These are phyloP conservation scores for Dascyllus trimaculatus DNA, from an alignment of 2,113 vertebrate genomes.

Conservation along the genomic window DNA sequence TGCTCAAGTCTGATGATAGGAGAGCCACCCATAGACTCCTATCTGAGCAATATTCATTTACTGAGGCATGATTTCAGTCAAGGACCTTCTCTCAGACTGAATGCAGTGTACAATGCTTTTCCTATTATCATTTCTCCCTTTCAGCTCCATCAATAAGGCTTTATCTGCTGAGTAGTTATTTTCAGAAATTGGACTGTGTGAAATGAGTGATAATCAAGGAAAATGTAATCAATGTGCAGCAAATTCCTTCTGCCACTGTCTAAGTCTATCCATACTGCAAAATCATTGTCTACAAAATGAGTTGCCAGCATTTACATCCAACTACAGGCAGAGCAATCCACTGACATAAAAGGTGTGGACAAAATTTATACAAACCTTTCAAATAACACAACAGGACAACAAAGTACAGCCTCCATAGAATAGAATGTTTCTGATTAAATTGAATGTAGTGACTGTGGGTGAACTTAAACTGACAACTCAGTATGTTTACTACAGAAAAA, in stretches of 20 bases:
- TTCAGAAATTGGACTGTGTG: constrained; percentile 6
- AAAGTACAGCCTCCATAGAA: not conserved
- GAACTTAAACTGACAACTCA: not conserved
- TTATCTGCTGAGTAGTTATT: constrained; percentile 15
- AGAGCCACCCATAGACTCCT: not conserved
- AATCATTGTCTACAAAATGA: not conserved
- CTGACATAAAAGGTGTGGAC: not conserved
- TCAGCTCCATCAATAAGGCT: not conserved
- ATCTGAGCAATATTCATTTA: constrained; percentile 5
- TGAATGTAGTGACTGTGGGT: not conserved
- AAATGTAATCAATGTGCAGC: constrained; percentile 14
- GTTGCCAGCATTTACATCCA: not conserved
- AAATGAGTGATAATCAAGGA: constrained; percentile 17
- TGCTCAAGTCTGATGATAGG: not conserved
- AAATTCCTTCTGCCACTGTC: not conserved
- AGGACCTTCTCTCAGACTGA: not conserved
- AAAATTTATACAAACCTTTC: not conserved
- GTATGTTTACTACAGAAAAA: constrained; percentile 11
- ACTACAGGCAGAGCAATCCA: not conserved
- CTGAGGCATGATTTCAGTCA: not conserved
- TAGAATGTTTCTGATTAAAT: not conserved
- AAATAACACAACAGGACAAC: not conserved
- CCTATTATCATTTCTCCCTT: not conserved
- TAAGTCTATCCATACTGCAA: not conserved
- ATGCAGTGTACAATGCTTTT: not conserved